These are phyloP conservation scores for Chaetorhynchus papuensis DNA, from an alignment of 2,113 vertebrate species.

Conservation along the genomic window DNA sequence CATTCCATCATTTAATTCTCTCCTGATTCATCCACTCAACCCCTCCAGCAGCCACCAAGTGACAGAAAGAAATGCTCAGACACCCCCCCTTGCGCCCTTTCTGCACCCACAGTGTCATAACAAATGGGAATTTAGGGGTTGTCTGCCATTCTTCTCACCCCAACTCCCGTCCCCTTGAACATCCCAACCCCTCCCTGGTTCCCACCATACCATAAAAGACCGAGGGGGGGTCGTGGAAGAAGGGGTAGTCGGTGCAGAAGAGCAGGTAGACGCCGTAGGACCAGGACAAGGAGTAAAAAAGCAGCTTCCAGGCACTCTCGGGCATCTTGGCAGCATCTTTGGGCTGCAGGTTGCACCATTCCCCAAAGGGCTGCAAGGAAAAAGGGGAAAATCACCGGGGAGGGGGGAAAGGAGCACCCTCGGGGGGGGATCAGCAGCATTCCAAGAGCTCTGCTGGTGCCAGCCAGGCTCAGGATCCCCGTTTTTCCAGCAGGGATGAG, in stretches of 20 bases:
- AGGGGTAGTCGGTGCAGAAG: slow-evolving; percentile 88
- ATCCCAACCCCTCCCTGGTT: accelerated
- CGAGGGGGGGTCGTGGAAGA: slow-evolving; percentile 90
- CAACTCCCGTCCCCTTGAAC: accelerated
- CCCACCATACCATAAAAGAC: slow-evolving; percentile 84
- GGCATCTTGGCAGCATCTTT: slow-evolving; percentile 94
- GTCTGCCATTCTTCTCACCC: neutral
- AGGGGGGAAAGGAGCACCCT: accelerated
- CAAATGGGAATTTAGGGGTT: accelerated
- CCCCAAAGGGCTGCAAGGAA: slow-evolving; percentile 81
- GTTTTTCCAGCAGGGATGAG: neutral
- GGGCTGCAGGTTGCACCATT: slow-evolving; percentile 81
- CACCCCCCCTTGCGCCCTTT: accelerated
- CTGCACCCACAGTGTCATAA: neutral
- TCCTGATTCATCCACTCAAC: neutral
- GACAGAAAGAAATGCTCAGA: accelerated
- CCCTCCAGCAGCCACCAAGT: neutral
- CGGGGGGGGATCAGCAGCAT: accelerated
- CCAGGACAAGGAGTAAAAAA: slow-evolving; percentile 92
- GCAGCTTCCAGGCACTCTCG: slow-evolving; percentile 95
- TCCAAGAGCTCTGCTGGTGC: accelerated
- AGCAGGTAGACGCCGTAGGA: slow-evolving; percentile 91
- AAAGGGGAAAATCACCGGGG: accelerated
- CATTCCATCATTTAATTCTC: accelerated
- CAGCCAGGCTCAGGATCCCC: accelerated